Evolutionary conservation across 2,113 vertebrate genomes (phyloP).

Genomic region (Cyprinodon brontotheroides): DNA sequence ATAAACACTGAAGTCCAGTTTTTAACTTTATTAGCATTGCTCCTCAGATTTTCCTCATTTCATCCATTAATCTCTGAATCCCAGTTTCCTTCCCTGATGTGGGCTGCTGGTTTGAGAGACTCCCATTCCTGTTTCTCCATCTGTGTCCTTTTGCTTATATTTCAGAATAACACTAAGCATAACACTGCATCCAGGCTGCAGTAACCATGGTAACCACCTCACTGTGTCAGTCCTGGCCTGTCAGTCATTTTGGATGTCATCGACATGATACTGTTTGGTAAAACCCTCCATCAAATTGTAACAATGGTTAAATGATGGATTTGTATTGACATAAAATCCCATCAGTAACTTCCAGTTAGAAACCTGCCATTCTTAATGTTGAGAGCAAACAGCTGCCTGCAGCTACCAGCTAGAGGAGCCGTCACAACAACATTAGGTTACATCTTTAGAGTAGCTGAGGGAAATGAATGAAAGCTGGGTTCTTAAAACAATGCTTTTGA

Average conservation of each 20-base stretch:
- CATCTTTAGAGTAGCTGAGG: too few species aligned
- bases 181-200: slow-evolving; percentile 30
- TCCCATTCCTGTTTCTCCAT: slow-evolving; percentile 23
- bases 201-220: slow-evolving; percentile 54
- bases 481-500: too few species aligned
- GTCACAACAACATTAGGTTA: too few species aligned
- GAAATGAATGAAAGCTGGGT: too few species aligned
- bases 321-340: slow-evolving; percentile 1
- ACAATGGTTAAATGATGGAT: neutral
- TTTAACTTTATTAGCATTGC: too few species aligned
- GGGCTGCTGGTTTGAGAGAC: slow-evolving; percentile 12
- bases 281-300: slow-evolving; percentile 14
- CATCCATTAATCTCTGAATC: neutral
- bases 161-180: slow-evolving; percentile 37
- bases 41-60: too few species aligned
- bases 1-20: too few species aligned
- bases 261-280: slow-evolving; percentile 30
- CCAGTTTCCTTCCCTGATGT: neutral
- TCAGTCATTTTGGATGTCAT: slow-evolving; percentile 46
- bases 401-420: slow-evolving; percentile 2
- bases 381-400: neutral
- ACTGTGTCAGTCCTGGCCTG: slow-evolving; percentile 35
- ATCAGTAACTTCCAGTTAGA: slow-evolving; percentile 18
- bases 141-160: slow-evolving; percentile 43
- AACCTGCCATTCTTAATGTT: slow-evolving; percentile 9